Evolutionary conservation across 2,113 vertebrate genomes (phyloP).

Genomic region (Balaeniceps rex): DNA sequence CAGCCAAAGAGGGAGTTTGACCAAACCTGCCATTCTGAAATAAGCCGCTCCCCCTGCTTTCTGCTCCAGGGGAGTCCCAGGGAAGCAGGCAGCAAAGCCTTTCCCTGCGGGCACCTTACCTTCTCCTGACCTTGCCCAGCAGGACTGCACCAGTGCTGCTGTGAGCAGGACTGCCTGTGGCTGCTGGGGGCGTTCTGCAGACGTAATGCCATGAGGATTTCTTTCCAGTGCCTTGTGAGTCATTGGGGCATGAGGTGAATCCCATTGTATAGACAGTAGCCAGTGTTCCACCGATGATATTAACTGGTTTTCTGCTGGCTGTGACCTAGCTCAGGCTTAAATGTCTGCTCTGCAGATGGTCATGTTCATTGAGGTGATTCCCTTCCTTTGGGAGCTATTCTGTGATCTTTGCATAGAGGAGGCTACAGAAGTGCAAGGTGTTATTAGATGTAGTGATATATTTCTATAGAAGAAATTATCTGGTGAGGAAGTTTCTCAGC

Average conservation of each 20-base stretch:
- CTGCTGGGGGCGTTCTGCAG: not conserved
- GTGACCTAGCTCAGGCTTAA: not conserved
- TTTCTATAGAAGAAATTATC: not conserved
- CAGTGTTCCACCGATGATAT: not conserved
- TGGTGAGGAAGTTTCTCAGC: not conserved
- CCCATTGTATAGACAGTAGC: not conserved
- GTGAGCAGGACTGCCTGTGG: not conserved
- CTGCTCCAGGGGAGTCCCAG: not conserved
- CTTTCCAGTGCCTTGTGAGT: not conserved
- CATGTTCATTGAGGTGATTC: not conserved
- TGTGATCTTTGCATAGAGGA: not conserved
- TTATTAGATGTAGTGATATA: not conserved
- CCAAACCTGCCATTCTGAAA: not conserved
- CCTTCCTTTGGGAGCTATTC: not conserved
- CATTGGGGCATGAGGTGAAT: not conserved
- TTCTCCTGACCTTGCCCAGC: not conserved
- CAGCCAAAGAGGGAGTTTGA: not conserved
- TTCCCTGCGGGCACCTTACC: not conserved
- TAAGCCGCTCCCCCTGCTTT: not conserved
- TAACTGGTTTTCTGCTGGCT: not conserved
- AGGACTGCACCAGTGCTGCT: not conserved
- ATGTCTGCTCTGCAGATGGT: not conserved
- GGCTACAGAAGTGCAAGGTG: not conserved
- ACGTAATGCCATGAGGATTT: not conserved
- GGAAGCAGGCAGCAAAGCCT: not conserved